phyloP scores from a whole-genome alignment of 2,888 invertebrate genomes.

The Drosophila helvetica region DNA sequence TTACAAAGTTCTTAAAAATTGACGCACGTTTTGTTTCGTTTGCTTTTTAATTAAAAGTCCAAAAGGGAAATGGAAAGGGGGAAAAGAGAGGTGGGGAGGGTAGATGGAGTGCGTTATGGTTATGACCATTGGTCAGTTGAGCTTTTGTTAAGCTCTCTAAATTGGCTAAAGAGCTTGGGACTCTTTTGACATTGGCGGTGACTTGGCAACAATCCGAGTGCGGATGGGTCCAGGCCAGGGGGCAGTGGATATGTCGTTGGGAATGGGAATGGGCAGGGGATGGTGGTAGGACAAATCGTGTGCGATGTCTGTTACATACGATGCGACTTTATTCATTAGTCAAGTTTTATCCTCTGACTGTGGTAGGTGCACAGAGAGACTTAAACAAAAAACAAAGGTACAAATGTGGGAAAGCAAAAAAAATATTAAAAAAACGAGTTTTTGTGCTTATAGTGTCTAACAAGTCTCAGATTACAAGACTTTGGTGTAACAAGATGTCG shows the following conservation, averaged over 20 bases:
- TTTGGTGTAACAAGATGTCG: not conserved
- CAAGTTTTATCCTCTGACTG: conserved; percentile 13
- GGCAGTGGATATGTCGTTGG: not conserved
- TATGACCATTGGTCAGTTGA: conserved; percentile 66
- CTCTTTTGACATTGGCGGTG: conserved; percentile 47
- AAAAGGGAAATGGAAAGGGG: conserved; percentile 8
- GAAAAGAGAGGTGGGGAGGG: not conserved
- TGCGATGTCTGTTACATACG: conserved; percentile 22
- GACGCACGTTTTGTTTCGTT: conserved; percentile 61
- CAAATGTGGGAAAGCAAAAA: not conserved
- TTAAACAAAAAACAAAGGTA: not conserved
- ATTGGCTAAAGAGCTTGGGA: conserved; percentile 82
- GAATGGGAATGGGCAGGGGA: not conserved
- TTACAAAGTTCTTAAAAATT: conserved; percentile 79
- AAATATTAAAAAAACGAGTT: not conserved
- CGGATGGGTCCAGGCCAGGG: not conserved
- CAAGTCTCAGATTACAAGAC: not conserved
- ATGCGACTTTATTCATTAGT: conserved; percentile 43
- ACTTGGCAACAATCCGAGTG: conserved; percentile 41
- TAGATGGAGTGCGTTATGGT: conserved; percentile 37
- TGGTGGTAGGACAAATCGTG: not conserved
- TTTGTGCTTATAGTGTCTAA: not conserved
- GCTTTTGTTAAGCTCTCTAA: conserved; percentile 80
- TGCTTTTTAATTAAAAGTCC: conserved; percentile 75
- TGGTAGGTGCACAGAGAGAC: conserved; percentile 4